Base-by-base conservation (phyloP, 2,888 invertebrate genomes). In the Phymatocera aterrima region DNA sequence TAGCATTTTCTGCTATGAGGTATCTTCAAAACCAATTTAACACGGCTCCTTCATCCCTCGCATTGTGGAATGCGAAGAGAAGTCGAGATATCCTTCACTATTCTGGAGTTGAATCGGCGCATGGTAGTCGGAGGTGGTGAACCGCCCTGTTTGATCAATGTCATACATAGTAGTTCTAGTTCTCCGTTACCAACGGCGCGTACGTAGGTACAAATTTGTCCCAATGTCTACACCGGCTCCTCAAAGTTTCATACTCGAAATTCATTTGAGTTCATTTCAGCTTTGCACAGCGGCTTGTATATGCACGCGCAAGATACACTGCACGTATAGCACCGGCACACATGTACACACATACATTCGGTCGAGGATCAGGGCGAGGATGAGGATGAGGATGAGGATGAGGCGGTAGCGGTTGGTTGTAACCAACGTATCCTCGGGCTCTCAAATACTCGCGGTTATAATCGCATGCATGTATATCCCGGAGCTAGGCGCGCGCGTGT, bases 391-490 rank as follows among this genome's bases (percentile, higher is more conserved):
- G 28, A 57, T 1, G 28, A 28, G 28, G 57, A 57, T 3, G 57
- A 57, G 28, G 15, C 24, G 57, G 28, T 4, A 46, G 12, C 24
- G 57, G 57, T 24, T 57, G 57, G 57, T 57, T 57, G 28, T 57
- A 57, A 28, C 57, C 57, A 21, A 57, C 57, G 21, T 57, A 57
- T 57, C 57, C 57, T 57, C 57, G 28, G 57, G 57, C 24, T 28
- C 15, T 57, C 57, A 28, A 57, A 57, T 64, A 34, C 61, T 24
- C 61, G 43, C 8, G 37, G 61, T 64, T 64, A 37, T 34, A 37
- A 3, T 64, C 18, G 18, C 15, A 51, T 51, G 5, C 61, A 18
- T 64, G 37, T 6, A n/a, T 64, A 64, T 64, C 24, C 28, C 68
- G 24, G 5, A 28, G 37, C 34, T 28, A 24, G 12, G 24, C 24